A percentile compares a stretch with the other conserved stretches of the same genome.
phyloP scores from a whole-genome alignment of 2,113 vertebrate species.

The Tetrax tetrax region DNA sequence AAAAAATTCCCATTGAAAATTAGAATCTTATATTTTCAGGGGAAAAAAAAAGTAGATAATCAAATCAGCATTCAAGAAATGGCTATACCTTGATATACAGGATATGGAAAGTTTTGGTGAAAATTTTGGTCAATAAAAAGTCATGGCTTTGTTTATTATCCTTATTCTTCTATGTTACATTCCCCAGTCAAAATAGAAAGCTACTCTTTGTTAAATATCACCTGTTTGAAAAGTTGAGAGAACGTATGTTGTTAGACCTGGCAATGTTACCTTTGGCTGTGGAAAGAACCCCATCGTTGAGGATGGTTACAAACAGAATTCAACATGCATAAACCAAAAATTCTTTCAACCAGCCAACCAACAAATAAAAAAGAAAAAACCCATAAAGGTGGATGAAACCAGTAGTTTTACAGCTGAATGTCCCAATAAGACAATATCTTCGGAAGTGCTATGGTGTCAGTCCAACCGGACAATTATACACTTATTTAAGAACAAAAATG shows the following conservation, averaged over 20 bases:
- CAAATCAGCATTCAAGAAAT: not conserved
- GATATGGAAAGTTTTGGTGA: not conserved
- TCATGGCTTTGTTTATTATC: not conserved
- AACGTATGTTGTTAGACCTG: not conserved
- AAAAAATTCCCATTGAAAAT: not conserved
- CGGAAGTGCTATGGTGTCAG: not conserved
- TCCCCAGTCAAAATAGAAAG: not conserved
- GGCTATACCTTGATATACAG: not conserved
- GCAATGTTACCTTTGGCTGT: not conserved
- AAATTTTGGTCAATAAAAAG: not conserved
- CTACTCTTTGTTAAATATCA: not conserved
- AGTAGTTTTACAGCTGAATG: not conserved
- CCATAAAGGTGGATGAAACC: not conserved
- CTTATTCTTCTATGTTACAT: not conserved
- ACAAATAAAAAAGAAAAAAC: not conserved
- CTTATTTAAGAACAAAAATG: not conserved
- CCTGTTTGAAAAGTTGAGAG: not conserved
- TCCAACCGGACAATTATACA: not conserved
- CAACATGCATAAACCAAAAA: not conserved
- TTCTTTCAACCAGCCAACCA: not conserved
- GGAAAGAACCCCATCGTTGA: not conserved
- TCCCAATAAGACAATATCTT: not conserved
- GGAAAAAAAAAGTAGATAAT: not conserved
- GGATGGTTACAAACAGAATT: conserved; percentile 9
- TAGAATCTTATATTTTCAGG: not conserved